Base-by-base conservation (phyloP, 2,113 vertebrate species). In the Heteronetta atricapilla region DNA sequence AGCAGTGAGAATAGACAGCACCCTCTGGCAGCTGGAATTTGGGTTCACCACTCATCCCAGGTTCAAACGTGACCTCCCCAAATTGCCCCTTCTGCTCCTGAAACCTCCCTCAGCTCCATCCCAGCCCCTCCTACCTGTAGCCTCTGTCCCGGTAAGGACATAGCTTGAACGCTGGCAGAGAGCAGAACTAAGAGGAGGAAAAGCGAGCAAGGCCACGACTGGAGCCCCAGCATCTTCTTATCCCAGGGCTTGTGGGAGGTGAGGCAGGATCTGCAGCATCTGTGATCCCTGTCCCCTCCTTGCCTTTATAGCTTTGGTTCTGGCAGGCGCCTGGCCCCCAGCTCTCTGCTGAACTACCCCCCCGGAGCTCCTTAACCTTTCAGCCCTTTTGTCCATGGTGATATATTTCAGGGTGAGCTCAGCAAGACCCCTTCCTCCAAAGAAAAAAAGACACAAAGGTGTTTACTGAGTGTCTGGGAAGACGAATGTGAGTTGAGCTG, bases 371-470 rank as follows among this genome's bases (percentile, higher is more conserved):
- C 73, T 80, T 94, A 97, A 95, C 94, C 93, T 97, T 96, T 96
- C 95, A 97, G 90, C 90, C 82, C 94, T 88, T 96, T 96, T 97
- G 95, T 97, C 85, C 60, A 17, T 86, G 80, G 80, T 95, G 91
- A 97, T 96, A 58, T 95, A 97, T 95, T 91, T 95, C 94, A 97
- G 96, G 88, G 93, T 97, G 96, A 97, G 95, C 96, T 96, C 96
- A 97, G 91, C 87, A 56, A 95, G 92, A 95, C 93, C 94, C 82
- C 92, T 90, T 95, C 90, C 86, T 88, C 94, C 86, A 96, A 95
- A 96, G 93, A 94, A 95, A 96, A 94, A 94, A 85, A 46, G 86
- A 91, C 91, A 97, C 95, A 96, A 97, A 96, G 90, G 85, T 95
- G 82, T 97, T 97, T 95, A 90, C 95, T 75, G 79, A 97, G 79